Base-by-base conservation (phyloP, 2,797 vertebrate species). In the Arvicola amphibius region DNA sequence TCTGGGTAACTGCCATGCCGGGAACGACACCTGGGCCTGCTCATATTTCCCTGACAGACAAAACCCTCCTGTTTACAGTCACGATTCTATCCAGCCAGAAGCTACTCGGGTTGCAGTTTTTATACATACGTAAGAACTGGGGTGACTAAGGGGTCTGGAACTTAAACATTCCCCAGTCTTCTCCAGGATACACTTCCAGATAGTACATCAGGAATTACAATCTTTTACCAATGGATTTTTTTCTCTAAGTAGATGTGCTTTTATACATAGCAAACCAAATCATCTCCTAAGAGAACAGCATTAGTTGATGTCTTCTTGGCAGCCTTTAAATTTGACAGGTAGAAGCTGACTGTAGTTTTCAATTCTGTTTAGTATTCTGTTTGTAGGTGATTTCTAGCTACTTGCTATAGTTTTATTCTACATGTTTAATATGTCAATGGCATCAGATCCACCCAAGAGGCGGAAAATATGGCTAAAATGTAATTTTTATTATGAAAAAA, bases 361-460 rank as follows among this genome's bases (percentile, higher is more conserved):
- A 88, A 34, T 97, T 98, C 97, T 98, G 97, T 97, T 98, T 98
- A 83, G 94, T 89, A 90, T 91, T 94, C 90, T 96, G 91, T 27
- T 94, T 96, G 92, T 25, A 84, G 73, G 46, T 53, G 96, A 96
- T 7, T 91, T 93, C 37, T 91, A 98, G 97, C 11, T 69, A 96
- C 61, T 92, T 61, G 29, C 73, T 84, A 89, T 91, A 97, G 97
- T 96, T 96, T 96, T 69, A 92, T 88, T 97, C 90, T 92, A 48
- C 48, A n/a, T 95, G 89, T 97, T 94, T 80, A 91, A 87, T 74
- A 84, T 61, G 29, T 63, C 73, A 92, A 13, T 95, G 96, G 93
- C 77, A 85, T 71, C 48, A 11, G 0, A 13, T 51, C 32, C 63
- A 94, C 91, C 61, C 67, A 59, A 10, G 37, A 83, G 67, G 67